phyloP scores from a whole-genome alignment of 2,797 vertebrate genomes.

The Discoglossus pictus region DNA sequence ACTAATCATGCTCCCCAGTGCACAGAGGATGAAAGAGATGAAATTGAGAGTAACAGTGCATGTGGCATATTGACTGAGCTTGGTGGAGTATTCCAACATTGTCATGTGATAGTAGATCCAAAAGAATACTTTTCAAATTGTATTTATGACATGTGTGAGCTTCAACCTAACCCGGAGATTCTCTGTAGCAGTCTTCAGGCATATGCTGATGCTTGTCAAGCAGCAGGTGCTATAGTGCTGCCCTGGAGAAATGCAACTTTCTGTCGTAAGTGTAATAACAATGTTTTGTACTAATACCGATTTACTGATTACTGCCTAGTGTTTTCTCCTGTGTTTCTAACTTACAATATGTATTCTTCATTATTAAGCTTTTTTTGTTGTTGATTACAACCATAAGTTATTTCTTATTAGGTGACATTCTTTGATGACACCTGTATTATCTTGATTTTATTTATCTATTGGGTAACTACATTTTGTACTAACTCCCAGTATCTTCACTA shows the following conservation, averaged over 20 bases:
- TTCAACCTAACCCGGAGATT: slow-evolving; percentile 18
- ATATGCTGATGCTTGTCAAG: slow-evolving; percentile 49
- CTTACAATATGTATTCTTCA: too few species aligned
- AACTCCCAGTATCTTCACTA: too few species aligned
- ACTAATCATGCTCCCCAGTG: slow-evolving; percentile 53
- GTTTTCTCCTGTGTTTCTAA: too few species aligned
- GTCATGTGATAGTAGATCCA: slow-evolving; percentile 34
- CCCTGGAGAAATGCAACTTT: slow-evolving; percentile 50
- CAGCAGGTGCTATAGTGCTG: slow-evolving; percentile 34
- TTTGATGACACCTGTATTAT: too few species aligned
- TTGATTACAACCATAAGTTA: too few species aligned
- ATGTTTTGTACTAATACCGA: background rate
- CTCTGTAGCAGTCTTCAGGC: slow-evolving; percentile 37
- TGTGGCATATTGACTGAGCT: slow-evolving; percentile 28
- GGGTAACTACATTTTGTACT: too few species aligned
- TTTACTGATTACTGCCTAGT: too few species aligned
- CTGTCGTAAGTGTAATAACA: slow-evolving; percentile 52
- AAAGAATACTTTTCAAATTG: slow-evolving; percentile 23
- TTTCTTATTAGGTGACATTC: too few species aligned
- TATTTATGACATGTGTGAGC: slow-evolving; percentile 37
- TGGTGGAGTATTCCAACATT: slow-evolving; percentile 29
- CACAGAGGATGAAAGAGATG: slow-evolving; percentile 53
- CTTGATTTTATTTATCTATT: too few species aligned
- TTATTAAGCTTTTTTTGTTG: too few species aligned
- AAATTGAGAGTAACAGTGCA: slow-evolving; percentile 38